phyloP scores from a whole-genome alignment of 2,113 vertebrate species.

The Lathamus discolor region DNA sequence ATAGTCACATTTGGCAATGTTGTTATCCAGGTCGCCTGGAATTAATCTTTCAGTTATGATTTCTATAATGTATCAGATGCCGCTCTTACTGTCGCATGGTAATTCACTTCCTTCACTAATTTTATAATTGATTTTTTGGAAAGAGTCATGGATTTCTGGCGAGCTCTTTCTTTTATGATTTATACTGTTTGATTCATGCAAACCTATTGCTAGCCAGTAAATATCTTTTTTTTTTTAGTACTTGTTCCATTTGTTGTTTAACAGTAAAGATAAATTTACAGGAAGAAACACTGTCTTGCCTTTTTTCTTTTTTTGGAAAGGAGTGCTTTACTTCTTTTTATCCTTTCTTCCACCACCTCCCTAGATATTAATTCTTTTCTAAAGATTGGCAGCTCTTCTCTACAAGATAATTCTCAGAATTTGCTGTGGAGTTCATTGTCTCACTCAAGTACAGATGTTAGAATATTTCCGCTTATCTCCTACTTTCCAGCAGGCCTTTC shows the following conservation, averaged over 20 bases:
- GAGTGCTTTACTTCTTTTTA: neutral
- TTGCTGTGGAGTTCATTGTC: neutral
- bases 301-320: neutral
- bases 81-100: neutral
- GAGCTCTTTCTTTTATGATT: neutral
- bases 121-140: conserved; percentile 23
- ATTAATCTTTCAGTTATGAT: conserved; percentile 8
- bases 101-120: conserved; percentile 21
- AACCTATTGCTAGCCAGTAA: neutral
- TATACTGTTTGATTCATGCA: conserved; percentile 1
- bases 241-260: conserved; percentile 8
- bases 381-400: neutral
- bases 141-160: neutral
- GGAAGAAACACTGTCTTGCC: neutral
- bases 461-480: neutral
- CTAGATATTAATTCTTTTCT: neutral
- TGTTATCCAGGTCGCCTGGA: conserved; percentile 1
- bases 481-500: neutral
- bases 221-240: neutral
- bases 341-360: neutral
- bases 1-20: neutral
- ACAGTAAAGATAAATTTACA: conserved; percentile 5
- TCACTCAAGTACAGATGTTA: neutral
- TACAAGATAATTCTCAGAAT: neutral
- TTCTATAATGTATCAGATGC: neutral